Percentiles rank a stretch among this genome's conserved stretches.
These are phyloP conservation scores for Synanthedon tipuliformis DNA, from an alignment of 2,888 invertebrate genomes.

Conservation along the genomic window DNA sequence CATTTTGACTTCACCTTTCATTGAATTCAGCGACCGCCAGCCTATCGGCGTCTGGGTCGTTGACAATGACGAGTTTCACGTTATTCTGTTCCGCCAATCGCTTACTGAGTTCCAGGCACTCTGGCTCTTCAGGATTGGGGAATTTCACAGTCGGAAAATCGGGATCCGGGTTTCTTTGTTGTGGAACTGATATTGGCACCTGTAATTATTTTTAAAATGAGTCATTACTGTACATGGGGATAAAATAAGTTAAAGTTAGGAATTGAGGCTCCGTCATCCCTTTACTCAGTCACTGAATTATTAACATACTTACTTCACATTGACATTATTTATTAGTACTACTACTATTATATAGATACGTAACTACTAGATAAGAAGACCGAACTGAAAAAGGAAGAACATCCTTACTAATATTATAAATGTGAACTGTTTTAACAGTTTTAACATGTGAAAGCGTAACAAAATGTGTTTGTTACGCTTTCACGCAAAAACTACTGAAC, in stretches of 20 bases:
- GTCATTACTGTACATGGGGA: no score
- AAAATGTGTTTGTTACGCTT: no score
- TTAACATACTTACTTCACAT: no score
- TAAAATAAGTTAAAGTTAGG: no score
- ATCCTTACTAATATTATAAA: no score
- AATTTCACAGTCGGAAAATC: conserved; percentile 97
- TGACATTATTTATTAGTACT: not conserved
- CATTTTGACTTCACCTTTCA: conserved; percentile 46
- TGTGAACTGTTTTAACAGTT: no score
- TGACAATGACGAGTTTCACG: conserved; percentile 87
- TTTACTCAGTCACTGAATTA: no score
- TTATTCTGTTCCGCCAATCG: conserved; percentile 78
- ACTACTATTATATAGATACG: not conserved
- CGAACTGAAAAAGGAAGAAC: not conserved
- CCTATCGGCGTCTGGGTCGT: conserved; percentile 98
- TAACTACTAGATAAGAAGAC: no score
- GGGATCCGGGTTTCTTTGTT: conserved; percentile 91
- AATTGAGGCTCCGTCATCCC: no score
- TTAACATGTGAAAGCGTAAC: no score
- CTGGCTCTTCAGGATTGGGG: conserved; percentile 97
- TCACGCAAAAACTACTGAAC: no score
- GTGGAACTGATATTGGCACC: conserved; percentile 74
- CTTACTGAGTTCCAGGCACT: conserved; percentile 81
- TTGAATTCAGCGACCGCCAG: conserved; percentile 92
- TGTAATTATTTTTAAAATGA: conserved; percentile 17